A percentile compares a stretch with the other conserved stretches of the same genome.
phyloP scores from a whole-genome alignment of 2,113 vertebrate species.

The Nibea coibor region DNA sequence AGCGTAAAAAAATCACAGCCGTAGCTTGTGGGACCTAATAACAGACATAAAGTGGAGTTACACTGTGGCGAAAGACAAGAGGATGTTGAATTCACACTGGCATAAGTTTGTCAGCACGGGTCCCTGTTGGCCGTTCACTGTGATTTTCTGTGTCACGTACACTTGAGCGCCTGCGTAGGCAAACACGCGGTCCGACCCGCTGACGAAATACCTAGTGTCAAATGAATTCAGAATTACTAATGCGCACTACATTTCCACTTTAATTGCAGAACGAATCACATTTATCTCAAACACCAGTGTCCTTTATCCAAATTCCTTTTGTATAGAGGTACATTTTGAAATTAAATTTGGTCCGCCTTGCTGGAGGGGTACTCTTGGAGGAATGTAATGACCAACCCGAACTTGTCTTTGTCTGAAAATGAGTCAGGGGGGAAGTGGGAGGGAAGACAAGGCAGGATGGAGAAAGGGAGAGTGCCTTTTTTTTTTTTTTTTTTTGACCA shows the following conservation, averaged over 20 bases:
- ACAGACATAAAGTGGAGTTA: slow-evolving; percentile 41
- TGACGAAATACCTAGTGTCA: slow-evolving; percentile 27
- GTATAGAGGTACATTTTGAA: slow-evolving; percentile 55
- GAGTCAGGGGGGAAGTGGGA: slow-evolving; percentile 40
- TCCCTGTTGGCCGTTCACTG: neutral
- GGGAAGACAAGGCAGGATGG: slow-evolving; percentile 12
- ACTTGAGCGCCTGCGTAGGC: neutral
- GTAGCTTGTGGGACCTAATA: slow-evolving; percentile 51
- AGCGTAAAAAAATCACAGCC: slow-evolving; percentile 35
- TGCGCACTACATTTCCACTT: slow-evolving; percentile 12
- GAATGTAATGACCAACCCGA: slow-evolving; percentile 56
- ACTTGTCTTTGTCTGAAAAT: slow-evolving; percentile 63
- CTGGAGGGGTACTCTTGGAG: slow-evolving; percentile 31
- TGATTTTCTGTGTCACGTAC: slow-evolving; percentile 9
- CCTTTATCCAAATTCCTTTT: slow-evolving; percentile 43
- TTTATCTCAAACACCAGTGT: slow-evolving; percentile 30
- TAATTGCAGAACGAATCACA: slow-evolving; percentile 35
- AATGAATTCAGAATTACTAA: slow-evolving; percentile 2
- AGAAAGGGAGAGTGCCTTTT: slow-evolving; percentile 22
- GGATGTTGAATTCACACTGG: slow-evolving; percentile 23
- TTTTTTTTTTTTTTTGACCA: slow-evolving; percentile 38
- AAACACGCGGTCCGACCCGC: neutral
- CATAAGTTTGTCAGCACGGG: slow-evolving; percentile 17
- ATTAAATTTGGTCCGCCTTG: slow-evolving; percentile 39
- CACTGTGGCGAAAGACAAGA: slow-evolving; percentile 35